Base-by-base conservation (phyloP, 2,888 invertebrate genomes). In the Spicauda simplicius region DNA sequence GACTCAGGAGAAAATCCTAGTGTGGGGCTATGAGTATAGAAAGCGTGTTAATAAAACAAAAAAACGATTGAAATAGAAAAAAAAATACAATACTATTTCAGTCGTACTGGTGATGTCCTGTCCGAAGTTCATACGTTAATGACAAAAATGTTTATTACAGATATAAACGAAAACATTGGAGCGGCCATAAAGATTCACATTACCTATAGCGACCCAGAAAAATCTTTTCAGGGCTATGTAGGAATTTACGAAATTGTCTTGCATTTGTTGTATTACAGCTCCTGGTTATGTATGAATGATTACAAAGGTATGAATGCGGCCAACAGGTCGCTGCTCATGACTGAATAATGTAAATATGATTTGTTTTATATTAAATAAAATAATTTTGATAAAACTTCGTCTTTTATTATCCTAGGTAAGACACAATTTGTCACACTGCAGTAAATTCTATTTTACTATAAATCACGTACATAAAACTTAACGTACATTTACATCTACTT, bases 311-410 rank as follows among this genome's bases (percentile, higher is more conserved):
- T 73, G 64, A 67, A 77, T 77, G 80, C 80, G 83, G 78, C 81
- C 78, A 69, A 69, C 70, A n/a, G 82, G 79, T 82, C 82, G 77
- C 78, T 78, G 64, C 84, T 86, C 79, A 85, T 87, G 92, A 93
- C 92, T 93, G 92, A 92, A 90, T 88, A 88, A 81, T 91, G 91
- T 91, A 91, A 89, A 91, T 91, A 90, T 79, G 73, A 83, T 78
- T 86, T 84, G 85, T 87, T 90, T 88, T 88, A 81, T 87, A 88
- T 82, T 81, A 81, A 90, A 89, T 88, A 86, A 88, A 88, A 84
- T 77, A 86, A 81, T 86, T 85, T 85, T 84, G 82, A 80, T 82
- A 83, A 73, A 25, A 70, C 66, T 59, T 61, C 60, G 45, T 69
- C 71, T 73, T 76, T 63, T 62, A 41, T 16, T 68, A 50, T n/a